These are phyloP conservation scores for Tortricodes alternella DNA, from an alignment of 2,888 invertebrate genomes.

Conservation along the genomic window DNA sequence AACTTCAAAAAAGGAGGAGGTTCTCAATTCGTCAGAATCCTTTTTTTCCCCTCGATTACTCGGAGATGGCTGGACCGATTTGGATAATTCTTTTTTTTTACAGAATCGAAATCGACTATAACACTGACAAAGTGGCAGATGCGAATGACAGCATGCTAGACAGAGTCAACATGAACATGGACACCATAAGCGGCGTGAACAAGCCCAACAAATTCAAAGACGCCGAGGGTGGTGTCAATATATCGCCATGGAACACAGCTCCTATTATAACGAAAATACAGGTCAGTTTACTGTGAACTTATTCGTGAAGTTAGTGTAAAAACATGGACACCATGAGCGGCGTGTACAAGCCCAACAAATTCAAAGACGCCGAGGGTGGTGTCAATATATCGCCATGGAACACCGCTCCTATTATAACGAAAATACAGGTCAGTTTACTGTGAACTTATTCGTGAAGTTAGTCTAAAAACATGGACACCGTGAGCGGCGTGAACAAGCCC, in stretches of 20 bases:
- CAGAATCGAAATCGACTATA: conserved; percentile 55
- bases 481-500: conserved; percentile 58
- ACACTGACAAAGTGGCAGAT: conserved; percentile 88
- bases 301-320: too few species aligned
- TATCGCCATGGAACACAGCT: conserved; percentile 47
- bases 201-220: conserved; percentile 39
- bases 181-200: conserved; percentile 78
- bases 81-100: conserved; percentile 5
- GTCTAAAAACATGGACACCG: conserved; percentile 87
- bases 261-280: conserved; percentile 62
- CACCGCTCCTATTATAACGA: conserved; percentile 54
- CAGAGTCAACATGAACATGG: conserved; percentile 88
- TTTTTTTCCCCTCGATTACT: too few species aligned
- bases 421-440: conserved; percentile 59
- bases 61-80: background rate
- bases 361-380: conserved; percentile 31
- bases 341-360: conserved; percentile 42
- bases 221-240: conserved; percentile 28
- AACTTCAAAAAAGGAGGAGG: too few species aligned
- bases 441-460: too few species aligned
- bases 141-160: conserved; percentile 93
- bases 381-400: conserved; percentile 46
- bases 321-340: conserved; percentile 85
- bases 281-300: conserved; percentile 44
- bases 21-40: too few species aligned